Conservation (phyloP, 2,888 invertebrate species). For the Schizotus pectinicornis region DNA sequence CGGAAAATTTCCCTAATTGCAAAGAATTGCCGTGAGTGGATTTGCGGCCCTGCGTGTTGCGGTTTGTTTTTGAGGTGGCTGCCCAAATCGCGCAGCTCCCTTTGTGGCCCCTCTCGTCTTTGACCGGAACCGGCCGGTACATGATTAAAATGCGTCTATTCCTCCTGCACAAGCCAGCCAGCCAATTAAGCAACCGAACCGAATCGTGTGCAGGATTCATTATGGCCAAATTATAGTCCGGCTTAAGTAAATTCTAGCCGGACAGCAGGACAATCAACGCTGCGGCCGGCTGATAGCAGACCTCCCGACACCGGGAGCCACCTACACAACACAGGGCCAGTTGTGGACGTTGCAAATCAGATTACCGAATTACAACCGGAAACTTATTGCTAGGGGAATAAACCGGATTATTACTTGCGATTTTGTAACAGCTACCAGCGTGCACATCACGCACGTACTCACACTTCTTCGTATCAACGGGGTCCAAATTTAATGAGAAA, state of each 20-base stretch:
- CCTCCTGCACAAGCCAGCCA: slow-evolving; percentile 5
- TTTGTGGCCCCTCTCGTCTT: too few species aligned
- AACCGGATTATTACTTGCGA: slow-evolving; percentile 25
- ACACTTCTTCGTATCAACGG: slow-evolving; percentile 15
- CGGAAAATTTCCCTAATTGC: too few species aligned
- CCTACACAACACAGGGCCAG: slow-evolving; percentile 8
- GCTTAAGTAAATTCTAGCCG: slow-evolving; percentile 25
- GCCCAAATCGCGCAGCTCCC: too few species aligned
- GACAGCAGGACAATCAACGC: slow-evolving; percentile 20
- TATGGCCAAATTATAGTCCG: slow-evolving; percentile 26
- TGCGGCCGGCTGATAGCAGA: slow-evolving; percentile 4
- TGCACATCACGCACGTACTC: slow-evolving; percentile 13
- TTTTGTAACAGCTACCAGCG: slow-evolving; percentile 11
- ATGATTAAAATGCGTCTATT: slow-evolving; percentile 23
- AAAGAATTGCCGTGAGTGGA: too few species aligned
- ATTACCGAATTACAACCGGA: slow-evolving; percentile 21
- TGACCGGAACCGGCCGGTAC: background rate
- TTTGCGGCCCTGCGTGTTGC: too few species aligned
- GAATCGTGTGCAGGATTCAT: slow-evolving; percentile 29
- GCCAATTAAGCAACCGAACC: slow-evolving; percentile 29
- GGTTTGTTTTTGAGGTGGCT: too few species aligned
- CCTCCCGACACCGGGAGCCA: slow-evolving; percentile 11
- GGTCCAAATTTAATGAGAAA: too few species aligned
- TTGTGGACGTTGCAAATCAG: slow-evolving; percentile 23
- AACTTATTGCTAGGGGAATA: slow-evolving; percentile 25